A percentile compares a stretch with the other conserved stretches of the same genome.
phyloP scores from a whole-genome alignment of 1,140 invertebrate species.

The Samia ricini region DNA sequence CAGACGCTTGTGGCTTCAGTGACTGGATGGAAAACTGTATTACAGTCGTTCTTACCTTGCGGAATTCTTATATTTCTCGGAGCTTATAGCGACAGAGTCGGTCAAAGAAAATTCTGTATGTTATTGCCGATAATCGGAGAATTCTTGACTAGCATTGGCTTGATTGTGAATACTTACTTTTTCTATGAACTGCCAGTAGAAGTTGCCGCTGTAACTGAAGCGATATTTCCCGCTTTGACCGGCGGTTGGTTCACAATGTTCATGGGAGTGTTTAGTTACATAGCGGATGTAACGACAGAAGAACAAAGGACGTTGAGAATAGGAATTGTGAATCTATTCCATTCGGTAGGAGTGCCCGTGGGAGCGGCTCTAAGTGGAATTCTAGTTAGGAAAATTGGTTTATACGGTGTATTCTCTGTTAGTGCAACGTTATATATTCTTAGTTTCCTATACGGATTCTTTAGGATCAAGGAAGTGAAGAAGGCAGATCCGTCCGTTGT shows the following conservation, averaged over 20 bases:
- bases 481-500: conserved; percentile 65
- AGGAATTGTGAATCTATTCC: conserved; percentile 89
- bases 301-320: conserved; percentile 89
- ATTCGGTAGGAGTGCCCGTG: conserved; percentile 88
- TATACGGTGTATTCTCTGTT: conserved; percentile 88
- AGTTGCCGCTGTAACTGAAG: conserved; percentile 85
- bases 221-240: conserved; percentile 87
- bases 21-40: conserved; percentile 88
- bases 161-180: conserved; percentile 89
- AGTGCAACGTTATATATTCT: conserved; percentile 85
- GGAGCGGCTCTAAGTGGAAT: conserved; percentile 88
- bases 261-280: conserved; percentile 94
- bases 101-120: conserved; percentile 90
- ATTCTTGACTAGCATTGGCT: conserved; percentile 85
- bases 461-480: conserved; percentile 81
- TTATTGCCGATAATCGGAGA: conserved; percentile 89
- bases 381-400: conserved; percentile 84
- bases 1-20: conserved; percentile 87
- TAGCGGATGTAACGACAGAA: conserved; percentile 89
- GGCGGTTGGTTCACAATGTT: conserved; percentile 93
- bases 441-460: conserved; percentile 84
- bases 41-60: conserved; percentile 86
- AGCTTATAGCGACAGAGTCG: conserved; percentile 86
- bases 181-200: conserved; percentile 88
- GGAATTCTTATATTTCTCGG: conserved; percentile 88